Evolutionary conservation across 2,113 vertebrate genomes (phyloP), one percentile per base, ranked within the genome.

Genomic region (Psittacula cyanocephala): DNA sequence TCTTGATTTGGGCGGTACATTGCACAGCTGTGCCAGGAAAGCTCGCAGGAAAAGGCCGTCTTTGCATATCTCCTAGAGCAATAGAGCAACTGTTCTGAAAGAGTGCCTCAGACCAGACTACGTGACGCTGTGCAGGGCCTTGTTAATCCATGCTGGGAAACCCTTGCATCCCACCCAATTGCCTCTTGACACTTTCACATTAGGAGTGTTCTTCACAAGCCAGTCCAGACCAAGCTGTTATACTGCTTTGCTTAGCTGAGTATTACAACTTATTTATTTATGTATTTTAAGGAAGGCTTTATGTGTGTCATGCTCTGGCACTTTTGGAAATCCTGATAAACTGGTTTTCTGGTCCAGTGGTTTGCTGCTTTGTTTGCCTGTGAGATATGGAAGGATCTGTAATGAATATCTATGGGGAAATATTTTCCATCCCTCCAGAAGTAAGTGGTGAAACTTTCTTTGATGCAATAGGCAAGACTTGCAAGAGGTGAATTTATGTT

Each of bases 81-180:
- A 75, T 8, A 20, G 47, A 39, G 23, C 17, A 53, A 59, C 4
- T 43, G 4, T 33, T 86, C 20, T 43, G 24, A 22, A n/a, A 2
- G 0, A 6, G 14, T 67, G 11, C 17, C n/a, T 72, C n/a, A 84
- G 19, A 17, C 20, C 27, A 28, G 9, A n/a, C 23, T 18, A 68
- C 1, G 0, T 41, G 11, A 50, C 16, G 8, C 3, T 41, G 11
- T 8, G 6, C 2, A 9, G 29, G 15, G 13, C 5, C 25, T 67
- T 64, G 5, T 31, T 87, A 24, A 17, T 87, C 27, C 1, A 1
- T 57, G 10, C 29, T 75, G 15, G 37, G 23, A 85, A 82, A 23
- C 3, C 27, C 13, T 62, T 60, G 10, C 2, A 3, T 25, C 18
- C 41, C 23, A n/a, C 19, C 59, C 4, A 2, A 17, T n/a, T 75